phyloP scores from a whole-genome alignment of 2,797 vertebrate species.

The Microctenopoma steveboyesi region DNA sequence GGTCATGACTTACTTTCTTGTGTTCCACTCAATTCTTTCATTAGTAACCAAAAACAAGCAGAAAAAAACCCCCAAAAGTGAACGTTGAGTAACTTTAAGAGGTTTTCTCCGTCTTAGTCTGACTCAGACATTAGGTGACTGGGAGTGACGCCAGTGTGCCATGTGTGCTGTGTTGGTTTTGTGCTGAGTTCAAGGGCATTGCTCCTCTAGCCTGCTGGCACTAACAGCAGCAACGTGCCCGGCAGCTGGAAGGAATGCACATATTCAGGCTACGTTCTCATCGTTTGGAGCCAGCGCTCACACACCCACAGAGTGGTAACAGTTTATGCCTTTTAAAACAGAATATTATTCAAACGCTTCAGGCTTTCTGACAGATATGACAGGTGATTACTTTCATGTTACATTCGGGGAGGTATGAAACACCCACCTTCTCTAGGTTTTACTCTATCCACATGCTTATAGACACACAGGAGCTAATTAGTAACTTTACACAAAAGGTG shows the following conservation, averaged over 20 bases:
- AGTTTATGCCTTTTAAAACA: slow-evolving; percentile 16
- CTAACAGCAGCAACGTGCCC: slow-evolving; percentile 8
- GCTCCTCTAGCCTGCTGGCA: slow-evolving; percentile 28
- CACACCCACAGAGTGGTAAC: slow-evolving; percentile 13
- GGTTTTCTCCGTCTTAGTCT: not conserved
- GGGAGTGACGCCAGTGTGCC: slow-evolving; percentile 14
- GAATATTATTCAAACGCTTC: slow-evolving; percentile 8
- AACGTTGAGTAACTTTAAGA: not conserved
- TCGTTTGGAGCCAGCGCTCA: not conserved
- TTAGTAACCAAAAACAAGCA: slow-evolving; percentile 3
- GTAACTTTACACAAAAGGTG: not conserved
- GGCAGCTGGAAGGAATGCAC: slow-evolving; percentile 19
- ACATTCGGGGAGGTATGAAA: not conserved
- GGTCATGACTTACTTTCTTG: not conserved
- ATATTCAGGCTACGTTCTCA: slow-evolving; percentile 12
- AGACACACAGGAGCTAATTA: slow-evolving; percentile 33
- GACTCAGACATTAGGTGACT: slow-evolving; percentile 1
- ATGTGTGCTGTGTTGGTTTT: slow-evolving; percentile 17
- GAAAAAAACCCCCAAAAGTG: not conserved
- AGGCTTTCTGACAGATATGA: slow-evolving; percentile 28
- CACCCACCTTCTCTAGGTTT: not conserved
- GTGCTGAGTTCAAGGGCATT: slow-evolving; percentile 44
- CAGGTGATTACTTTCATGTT: slow-evolving; percentile 30
- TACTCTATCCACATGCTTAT: slow-evolving; percentile 9
- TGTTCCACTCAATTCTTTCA: not conserved